phyloP scores from a whole-genome alignment of 2,797 vertebrate species.

The Pyrrhura leucotis region DNA sequence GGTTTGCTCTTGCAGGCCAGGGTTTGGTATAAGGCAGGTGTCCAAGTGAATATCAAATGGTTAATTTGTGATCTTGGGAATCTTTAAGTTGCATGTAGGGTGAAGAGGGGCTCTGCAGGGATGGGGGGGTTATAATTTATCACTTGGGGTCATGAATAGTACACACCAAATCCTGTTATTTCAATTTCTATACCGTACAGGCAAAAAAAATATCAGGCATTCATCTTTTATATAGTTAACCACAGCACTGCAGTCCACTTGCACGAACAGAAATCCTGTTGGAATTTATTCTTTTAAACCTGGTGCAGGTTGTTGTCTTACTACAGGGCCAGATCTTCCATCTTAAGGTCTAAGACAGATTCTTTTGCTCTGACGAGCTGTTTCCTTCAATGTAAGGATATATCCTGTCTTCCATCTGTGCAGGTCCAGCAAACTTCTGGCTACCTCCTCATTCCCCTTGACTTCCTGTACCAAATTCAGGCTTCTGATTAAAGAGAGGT shows the following conservation, averaged over 20 bases:
- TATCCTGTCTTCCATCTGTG: background rate
- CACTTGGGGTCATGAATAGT: too few relatives aligned
- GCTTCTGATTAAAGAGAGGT: background rate
- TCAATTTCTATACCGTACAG: rapidly evolving
- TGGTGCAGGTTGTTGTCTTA: background rate
- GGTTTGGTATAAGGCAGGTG: background rate
- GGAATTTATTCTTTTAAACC: background rate
- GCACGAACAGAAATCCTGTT: background rate
- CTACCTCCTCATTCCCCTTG: background rate
- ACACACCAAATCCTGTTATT: background rate
- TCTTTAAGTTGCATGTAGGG: background rate
- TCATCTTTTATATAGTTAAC: background rate
- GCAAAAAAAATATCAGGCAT: background rate
- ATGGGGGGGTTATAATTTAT: background rate
- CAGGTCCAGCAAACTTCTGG: background rate
- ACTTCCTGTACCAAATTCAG: background rate
- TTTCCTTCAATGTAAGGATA: background rate
- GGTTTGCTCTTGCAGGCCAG: background rate
- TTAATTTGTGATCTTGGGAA: background rate
- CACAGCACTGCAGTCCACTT: background rate
- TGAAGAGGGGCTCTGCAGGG: background rate
- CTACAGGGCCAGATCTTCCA: rapidly evolving
- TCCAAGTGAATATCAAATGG: background rate
- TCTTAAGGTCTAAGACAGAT: background rate
- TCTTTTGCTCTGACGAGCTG: background rate